A percentile compares a stretch with the other conserved stretches of the same genome.
These are phyloP conservation scores for Lasius platythorax DNA, from an alignment of 2,888 invertebrate genomes.

Conservation along the genomic window DNA sequence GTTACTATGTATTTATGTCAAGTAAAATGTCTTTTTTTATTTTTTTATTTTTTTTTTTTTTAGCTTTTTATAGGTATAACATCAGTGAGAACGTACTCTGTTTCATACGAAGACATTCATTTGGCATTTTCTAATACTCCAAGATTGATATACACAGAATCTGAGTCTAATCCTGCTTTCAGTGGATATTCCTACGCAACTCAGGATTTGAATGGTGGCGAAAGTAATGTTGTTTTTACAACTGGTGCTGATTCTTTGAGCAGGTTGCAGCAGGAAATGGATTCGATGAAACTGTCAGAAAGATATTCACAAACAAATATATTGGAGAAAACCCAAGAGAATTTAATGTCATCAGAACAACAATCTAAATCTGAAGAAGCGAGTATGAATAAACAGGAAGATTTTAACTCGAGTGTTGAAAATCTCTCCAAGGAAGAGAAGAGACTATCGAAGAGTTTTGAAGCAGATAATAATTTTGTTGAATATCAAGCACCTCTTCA, in stretches of 20 bases:
- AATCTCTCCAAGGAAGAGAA: neutral
- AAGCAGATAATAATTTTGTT: slow-evolving; percentile 1
- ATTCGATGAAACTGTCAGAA: slow-evolving; percentile 14
- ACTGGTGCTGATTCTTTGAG: slow-evolving; percentile 75
- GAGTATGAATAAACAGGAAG: neutral
- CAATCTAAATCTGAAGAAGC: neutral
- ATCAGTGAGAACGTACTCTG: slow-evolving; percentile 54
- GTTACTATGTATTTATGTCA: neutral
- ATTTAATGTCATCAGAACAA: neutral
- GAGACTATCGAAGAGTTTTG: neutral
- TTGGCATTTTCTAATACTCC: slow-evolving; percentile 46
- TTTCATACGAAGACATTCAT: slow-evolving; percentile 48
- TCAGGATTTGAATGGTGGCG: slow-evolving; percentile 76
- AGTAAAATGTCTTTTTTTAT: neutral
- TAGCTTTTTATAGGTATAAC: slow-evolving; percentile 57
- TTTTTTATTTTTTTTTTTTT: slow-evolving; percentile 34
- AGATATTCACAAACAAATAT: neutral
- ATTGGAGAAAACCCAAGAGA: neutral
- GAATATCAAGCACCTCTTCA: neutral
- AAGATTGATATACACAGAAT: slow-evolving; percentile 56
- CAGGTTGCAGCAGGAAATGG: slow-evolving; percentile 43
- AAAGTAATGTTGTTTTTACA: slow-evolving; percentile 79
- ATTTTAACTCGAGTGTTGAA: neutral
- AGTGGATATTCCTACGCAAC: slow-evolving; percentile 81
- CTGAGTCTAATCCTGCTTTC: slow-evolving; percentile 46